Conservation (phyloP, 2,888 invertebrate genomes). For the Cotesia congregata region DNA sequence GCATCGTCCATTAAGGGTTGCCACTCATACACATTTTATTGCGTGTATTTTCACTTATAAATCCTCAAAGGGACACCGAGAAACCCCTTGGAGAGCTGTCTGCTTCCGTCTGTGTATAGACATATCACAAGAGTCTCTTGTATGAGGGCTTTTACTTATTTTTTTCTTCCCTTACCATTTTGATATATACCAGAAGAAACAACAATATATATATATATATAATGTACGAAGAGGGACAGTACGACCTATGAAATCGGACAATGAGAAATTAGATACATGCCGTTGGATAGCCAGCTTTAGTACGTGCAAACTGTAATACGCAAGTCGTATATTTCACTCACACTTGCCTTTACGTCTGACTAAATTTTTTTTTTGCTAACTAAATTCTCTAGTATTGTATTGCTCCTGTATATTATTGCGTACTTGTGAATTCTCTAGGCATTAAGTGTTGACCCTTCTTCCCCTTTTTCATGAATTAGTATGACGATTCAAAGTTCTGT, state of each 20-base stretch:
- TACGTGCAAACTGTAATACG: slow-evolving; percentile 52
- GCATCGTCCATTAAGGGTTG: slow-evolving; percentile 39
- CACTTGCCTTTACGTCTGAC: slow-evolving; percentile 20
- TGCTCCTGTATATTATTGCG: slow-evolving; percentile 3
- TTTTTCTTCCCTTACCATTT: slow-evolving; percentile 35
- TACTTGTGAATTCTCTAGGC: slow-evolving; percentile 18
- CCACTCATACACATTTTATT: slow-evolving; percentile 58
- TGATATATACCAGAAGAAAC: slow-evolving; percentile 28
- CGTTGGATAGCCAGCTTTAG: slow-evolving; percentile 52
- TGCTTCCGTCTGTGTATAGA: slow-evolving; percentile 14
- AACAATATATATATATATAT: slow-evolving; percentile 19
- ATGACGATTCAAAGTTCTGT: background rate
- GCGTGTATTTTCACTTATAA: slow-evolving; percentile 68
- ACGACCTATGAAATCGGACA: slow-evolving; percentile 56
- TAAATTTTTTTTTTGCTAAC: background rate
- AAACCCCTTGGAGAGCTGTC: slow-evolving; percentile 45
- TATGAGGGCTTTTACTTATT: slow-evolving; percentile 33
- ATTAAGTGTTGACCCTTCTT: slow-evolving; percentile 31
- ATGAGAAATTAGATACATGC: slow-evolving; percentile 63
- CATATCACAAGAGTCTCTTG: slow-evolving; percentile 38
- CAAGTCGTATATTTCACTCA: slow-evolving; percentile 34
- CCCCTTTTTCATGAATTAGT: slow-evolving; percentile 18
- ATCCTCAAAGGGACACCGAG: slow-evolving; percentile 52
- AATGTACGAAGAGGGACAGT: slow-evolving; percentile 45
- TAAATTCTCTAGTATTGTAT: slow-evolving; percentile 25